A percentile compares a stretch with the other conserved stretches of the same genome.
phyloP scores from a whole-genome alignment of 2,113 vertebrate species.

The Halichoeres trimaculatus region DNA sequence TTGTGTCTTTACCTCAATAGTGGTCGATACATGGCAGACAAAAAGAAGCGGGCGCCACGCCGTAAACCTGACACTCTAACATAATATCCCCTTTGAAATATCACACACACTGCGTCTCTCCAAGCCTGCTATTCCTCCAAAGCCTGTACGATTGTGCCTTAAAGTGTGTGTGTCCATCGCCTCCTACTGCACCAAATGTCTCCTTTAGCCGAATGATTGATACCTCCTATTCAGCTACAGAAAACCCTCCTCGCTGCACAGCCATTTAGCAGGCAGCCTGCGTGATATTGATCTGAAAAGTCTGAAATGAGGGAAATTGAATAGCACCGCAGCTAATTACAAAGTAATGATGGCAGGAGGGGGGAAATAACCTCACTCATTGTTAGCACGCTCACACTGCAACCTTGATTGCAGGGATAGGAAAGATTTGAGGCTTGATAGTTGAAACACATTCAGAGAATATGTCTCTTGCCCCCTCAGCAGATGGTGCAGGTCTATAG shows the following conservation, averaged over 20 bases:
- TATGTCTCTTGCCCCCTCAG: conserved; percentile 10
- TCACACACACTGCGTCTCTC: background rate
- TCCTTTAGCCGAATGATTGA: conserved; percentile 67
- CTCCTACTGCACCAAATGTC: conserved; percentile 32
- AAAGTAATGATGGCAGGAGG: conserved; percentile 61
- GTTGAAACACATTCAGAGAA: conserved; percentile 10
- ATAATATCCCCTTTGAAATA: conserved; percentile 31
- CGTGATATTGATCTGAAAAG: conserved; percentile 71
- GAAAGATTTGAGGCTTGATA: conserved; percentile 28
- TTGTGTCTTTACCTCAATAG: conserved; percentile 25
- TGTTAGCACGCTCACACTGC: conserved; percentile 48
- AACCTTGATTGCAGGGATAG: conserved; percentile 54
- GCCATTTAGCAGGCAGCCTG: conserved; percentile 60
- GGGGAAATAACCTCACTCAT: conserved; percentile 49
- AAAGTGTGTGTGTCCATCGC: conserved; percentile 34
- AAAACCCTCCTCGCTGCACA: conserved; percentile 35
- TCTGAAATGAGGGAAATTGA: conserved; percentile 70
- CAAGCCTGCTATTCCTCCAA: background rate
- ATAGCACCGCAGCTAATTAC: conserved; percentile 70
- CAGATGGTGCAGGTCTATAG: conserved; percentile 22
- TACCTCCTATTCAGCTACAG: conserved; percentile 57
- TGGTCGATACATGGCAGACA: conserved; percentile 5
- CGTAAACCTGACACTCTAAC: conserved; percentile 43
- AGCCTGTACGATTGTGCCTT: conserved; percentile 2
- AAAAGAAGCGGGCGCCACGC: background rate